A percentile compares a stretch with the other conserved stretches of the same genome.
phyloP scores from a whole-genome alignment of 2,113 vertebrate genomes.

The Oceanites oceanicus region DNA sequence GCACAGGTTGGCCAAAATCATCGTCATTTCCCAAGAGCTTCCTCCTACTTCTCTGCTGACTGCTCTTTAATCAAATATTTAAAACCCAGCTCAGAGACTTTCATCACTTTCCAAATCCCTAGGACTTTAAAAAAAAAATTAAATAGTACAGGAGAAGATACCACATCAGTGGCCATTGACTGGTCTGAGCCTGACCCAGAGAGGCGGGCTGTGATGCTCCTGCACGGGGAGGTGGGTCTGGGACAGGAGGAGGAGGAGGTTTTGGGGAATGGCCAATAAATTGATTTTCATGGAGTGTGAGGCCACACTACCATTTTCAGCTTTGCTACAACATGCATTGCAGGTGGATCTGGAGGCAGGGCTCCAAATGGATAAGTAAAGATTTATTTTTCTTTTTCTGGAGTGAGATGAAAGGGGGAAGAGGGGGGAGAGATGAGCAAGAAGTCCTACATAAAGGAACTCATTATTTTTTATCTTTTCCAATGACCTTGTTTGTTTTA shows the following conservation, averaged over 20 bases:
- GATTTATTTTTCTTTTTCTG: constrained; percentile 66
- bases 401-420: constrained; percentile 62
- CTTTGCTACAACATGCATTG: background rate
- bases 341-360: background rate
- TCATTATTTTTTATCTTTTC: constrained; percentile 72
- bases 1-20: background rate
- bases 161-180: background rate
- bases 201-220: background rate
- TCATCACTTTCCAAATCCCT: background rate
- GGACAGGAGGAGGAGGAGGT: background rate
- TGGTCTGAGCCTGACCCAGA: background rate
- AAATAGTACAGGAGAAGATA: background rate
- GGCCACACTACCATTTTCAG: background rate
- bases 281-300: background rate
- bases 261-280: background rate
- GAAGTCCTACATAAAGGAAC: constrained; percentile 48
- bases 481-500: constrained; percentile 72
- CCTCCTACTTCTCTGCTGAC: background rate
- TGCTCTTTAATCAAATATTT: constrained; percentile 60
- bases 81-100: background rate
- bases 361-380: constrained; percentile 64
- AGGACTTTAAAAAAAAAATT: background rate
- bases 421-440: background rate
- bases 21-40: background rate
- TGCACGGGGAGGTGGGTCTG: background rate